Base-by-base conservation (phyloP, 2,113 vertebrate genomes). In the Myodes glareolus region DNA sequence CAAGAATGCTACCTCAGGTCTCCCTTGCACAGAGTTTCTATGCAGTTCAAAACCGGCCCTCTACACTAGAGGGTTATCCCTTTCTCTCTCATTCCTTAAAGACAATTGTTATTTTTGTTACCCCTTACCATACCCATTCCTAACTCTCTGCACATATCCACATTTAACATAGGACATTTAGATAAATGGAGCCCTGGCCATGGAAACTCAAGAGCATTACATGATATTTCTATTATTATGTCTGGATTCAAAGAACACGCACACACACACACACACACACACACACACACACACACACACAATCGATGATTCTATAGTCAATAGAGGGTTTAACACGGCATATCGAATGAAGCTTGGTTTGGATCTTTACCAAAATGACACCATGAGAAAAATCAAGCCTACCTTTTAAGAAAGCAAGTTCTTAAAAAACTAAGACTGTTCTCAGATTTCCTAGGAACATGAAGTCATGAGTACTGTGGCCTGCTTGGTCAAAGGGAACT, bases 111-210 rank as follows among this genome's bases (percentile, higher is more conserved):
- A 16, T 92, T 36, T 39, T 42, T 94, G 16, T 42, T 81, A 85
- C 13, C 27, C 16, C 5, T 61, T 89, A 36, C 16, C 29, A 50
- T 77, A 61, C 1, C 0, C 7, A 61, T 78, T 67, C 31, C 39
- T 96, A 33, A 17, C 12, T 92, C 39, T 12, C 11, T 81, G n/a
- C 31, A 52, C 6, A 65, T 63, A 85, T 9, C 92, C 27, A 82
- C 52, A 72, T 92, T 86, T 89, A 91, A 52, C 33, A 52, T 19
- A 81, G 96, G 73, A 36, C 31, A 39, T 85, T 88, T 91, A 88
- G 88, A 52, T 91, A 92, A 82, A 29, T 17, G 63, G 19, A 87
- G 3, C 3, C 25, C 61, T 87, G 39, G 36, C 25, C n/a, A 73
- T 89, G 72, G 65, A 88, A 85, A 85, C 0, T 65, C 31, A 88